Conservation (phyloP, 2,888 invertebrate species). For the Alcis repandata region DNA sequence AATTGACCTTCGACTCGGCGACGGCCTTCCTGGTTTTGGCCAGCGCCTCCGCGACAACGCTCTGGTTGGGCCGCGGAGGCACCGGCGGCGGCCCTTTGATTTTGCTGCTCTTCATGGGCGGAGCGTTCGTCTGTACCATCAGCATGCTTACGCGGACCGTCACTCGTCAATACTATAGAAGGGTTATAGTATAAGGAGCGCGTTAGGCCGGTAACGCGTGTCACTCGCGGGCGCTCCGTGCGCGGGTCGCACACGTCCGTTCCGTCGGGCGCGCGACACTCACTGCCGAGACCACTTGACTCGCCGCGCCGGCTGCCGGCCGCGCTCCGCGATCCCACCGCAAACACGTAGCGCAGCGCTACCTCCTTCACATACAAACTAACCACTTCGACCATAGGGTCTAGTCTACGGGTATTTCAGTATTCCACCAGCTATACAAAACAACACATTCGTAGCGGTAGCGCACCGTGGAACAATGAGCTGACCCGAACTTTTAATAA, state of each 20-base stretch:
- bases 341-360: background rate
- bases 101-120: constrained; percentile 82
- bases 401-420: constrained; percentile 2
- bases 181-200: constrained; percentile 83
- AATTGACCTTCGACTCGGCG: constrained; percentile 79
- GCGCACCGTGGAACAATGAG: constrained; percentile 61
- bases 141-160: constrained; percentile 77
- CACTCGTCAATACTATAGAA: constrained; percentile 83
- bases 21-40: constrained; percentile 88
- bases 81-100: constrained; percentile 91
- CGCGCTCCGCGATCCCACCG: constrained; percentile 32
- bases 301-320: constrained; percentile 45
- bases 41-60: constrained; percentile 90
- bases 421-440: no score
- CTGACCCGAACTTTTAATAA: constrained; percentile 69
- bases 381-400: background rate
- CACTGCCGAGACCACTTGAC: constrained; percentile 55
- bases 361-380: constrained; percentile 10
- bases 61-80: constrained; percentile 92
- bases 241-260: constrained; percentile 67
- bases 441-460: constrained; percentile 37
- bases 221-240: constrained; percentile 69
- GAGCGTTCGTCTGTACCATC: constrained; percentile 87
- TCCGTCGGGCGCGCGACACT: constrained; percentile 71
- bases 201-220: constrained; percentile 70